Conservation (phyloP, 2,888 invertebrate genomes). For the Eristalis intricaria region DNA sequence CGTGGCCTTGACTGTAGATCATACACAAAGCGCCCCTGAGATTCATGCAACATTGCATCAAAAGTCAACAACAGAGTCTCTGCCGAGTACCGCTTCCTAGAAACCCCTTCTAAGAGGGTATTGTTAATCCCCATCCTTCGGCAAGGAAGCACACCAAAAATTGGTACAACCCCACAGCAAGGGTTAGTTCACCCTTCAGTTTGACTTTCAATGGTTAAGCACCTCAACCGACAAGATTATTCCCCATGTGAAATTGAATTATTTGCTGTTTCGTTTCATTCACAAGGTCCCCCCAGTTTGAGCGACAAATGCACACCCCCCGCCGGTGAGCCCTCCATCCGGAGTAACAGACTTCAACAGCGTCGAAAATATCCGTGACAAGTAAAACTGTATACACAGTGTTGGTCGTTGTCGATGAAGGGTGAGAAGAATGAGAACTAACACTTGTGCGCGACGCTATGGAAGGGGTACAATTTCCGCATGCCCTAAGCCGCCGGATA, state of each 20-base stretch:
- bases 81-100: not conserved
- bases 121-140: not conserved
- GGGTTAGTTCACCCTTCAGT: slow-evolving; percentile 1
- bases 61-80: not conserved
- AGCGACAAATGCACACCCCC: not conserved
- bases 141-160: not conserved
- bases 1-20: too few relatives aligned
- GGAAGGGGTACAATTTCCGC: not conserved
- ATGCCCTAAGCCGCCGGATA: not conserved
- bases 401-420: not conserved
- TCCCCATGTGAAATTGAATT: not conserved
- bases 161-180: not conserved
- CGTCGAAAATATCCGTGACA: not conserved
- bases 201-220: not conserved
- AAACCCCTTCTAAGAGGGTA: not conserved
- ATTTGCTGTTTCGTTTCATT: not conserved
- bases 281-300: not conserved
- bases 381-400: not conserved
- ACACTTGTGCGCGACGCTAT: not conserved
- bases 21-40: not conserved
- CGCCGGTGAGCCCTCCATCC: not conserved
- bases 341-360: not conserved
- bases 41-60: not conserved
- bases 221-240: not conserved
- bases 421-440: not conserved